Evolutionary conservation across 2,113 vertebrate species (phyloP).

Genomic region (Pomatostomus ruficeps): DNA sequence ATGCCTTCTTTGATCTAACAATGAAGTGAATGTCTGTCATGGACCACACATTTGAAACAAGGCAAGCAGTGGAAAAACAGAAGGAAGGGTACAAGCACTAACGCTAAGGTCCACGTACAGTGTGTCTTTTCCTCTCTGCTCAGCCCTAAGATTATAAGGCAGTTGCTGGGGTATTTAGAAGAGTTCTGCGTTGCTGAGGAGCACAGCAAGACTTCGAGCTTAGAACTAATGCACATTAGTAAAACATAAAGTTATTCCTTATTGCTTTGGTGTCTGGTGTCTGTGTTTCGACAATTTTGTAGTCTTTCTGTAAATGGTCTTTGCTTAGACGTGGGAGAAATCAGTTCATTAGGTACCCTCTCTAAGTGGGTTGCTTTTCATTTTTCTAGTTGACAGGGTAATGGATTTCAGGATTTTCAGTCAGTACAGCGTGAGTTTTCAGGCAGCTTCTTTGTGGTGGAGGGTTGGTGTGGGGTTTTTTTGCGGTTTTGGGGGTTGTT

Average conservation of each 20-base stretch:
- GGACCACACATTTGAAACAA: slow-evolving; percentile 49
- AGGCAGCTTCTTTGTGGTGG: background rate
- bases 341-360: background rate
- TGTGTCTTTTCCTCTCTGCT: background rate
- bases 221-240: background rate
- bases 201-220: background rate
- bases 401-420: background rate
- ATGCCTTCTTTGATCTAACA: slow-evolving; percentile 47
- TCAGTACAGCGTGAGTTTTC: background rate
- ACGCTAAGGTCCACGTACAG: background rate
- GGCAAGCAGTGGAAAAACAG: background rate
- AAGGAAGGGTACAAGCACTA: background rate
- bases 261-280: background rate
- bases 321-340: background rate
- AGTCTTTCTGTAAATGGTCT: background rate
- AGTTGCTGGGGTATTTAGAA: background rate
- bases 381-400: background rate
- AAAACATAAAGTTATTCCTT: background rate
- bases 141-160: background rate
- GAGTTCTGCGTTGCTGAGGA: background rate
- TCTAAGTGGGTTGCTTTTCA: background rate
- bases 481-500: background rate
- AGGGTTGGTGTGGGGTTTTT: background rate
- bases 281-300: background rate
- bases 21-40: slow-evolving; percentile 18